Percentiles rank a stretch among this genome's conserved stretches.
Conservation (phyloP, 1,140 invertebrate species). For the Drosophila eugracilis region DNA sequence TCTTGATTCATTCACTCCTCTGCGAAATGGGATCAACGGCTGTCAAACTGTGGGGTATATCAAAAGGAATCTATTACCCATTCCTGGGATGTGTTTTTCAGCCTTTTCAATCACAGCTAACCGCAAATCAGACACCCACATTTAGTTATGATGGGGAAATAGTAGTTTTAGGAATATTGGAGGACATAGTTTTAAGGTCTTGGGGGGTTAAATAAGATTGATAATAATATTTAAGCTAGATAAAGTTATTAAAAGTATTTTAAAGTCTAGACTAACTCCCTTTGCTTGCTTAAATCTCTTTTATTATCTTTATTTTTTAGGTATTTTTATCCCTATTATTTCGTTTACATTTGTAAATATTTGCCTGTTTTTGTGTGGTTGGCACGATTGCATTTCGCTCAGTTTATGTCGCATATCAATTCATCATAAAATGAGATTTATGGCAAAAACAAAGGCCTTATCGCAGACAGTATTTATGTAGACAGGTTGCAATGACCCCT, state of each 20-base stretch:
- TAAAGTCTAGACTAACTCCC: too few relatives aligned
- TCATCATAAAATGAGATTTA: constrained; percentile 85
- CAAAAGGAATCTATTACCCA: constrained; percentile 44
- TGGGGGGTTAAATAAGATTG: background rate
- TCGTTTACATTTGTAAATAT: constrained; percentile 44
- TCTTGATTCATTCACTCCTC: background rate
- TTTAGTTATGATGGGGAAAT: constrained; percentile 1
- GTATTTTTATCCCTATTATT: background rate
- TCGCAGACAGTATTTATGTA: constrained; percentile 84
- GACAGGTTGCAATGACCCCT: constrained; percentile 68
- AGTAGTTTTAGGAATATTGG: background rate
- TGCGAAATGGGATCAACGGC: constrained; percentile 31
- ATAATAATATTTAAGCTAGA: too few relatives aligned
- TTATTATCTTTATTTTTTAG: background rate
- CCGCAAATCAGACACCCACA: constrained; percentile 47
- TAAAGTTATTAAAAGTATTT: too few relatives aligned
- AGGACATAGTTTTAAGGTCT: background rate
- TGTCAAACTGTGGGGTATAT: constrained; percentile 25
- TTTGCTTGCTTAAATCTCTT: background rate
- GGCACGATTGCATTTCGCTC: constrained; percentile 42
- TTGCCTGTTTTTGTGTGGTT: constrained; percentile 30
- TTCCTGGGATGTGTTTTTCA: constrained; percentile 16
- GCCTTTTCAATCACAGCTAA: constrained; percentile 47
- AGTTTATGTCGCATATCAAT: constrained; percentile 67
- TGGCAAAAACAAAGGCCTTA: constrained; percentile 85